Evolutionary conservation across 2,888 invertebrate species (phyloP).

Genomic region (Spicauda simplicius): DNA sequence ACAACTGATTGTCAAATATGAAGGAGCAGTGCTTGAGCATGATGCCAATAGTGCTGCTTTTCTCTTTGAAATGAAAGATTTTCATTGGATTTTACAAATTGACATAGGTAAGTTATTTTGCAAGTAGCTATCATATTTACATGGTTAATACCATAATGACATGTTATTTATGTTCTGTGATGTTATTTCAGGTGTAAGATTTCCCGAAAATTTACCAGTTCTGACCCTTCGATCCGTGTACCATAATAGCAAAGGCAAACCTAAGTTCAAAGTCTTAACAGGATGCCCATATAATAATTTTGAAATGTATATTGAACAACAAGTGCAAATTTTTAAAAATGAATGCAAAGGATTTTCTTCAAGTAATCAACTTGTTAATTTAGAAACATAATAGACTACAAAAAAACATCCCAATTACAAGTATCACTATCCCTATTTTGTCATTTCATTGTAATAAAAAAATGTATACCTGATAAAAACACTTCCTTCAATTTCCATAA

Average conservation of each 20-base stretch:
- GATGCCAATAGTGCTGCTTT: slow-evolving; percentile 82
- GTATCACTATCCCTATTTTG: neutral
- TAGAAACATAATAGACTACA: slow-evolving; percentile 48
- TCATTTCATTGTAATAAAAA: too few species aligned
- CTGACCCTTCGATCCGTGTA: slow-evolving; percentile 84
- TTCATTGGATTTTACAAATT: slow-evolving; percentile 86
- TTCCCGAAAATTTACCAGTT: slow-evolving; percentile 83
- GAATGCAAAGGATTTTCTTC: slow-evolving; percentile 67
- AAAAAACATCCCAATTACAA: neutral
- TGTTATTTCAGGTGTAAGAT: slow-evolving; percentile 67
- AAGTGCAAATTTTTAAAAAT: slow-evolving; percentile 77
- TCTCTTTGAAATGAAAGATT: slow-evolving; percentile 86
- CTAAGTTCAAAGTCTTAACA: slow-evolving; percentile 69
- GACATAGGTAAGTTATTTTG: slow-evolving; percentile 68
- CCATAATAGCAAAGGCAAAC: slow-evolving; percentile 76
- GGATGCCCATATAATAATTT: slow-evolving; percentile 75
- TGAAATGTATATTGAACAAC: slow-evolving; percentile 76
- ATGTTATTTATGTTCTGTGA: neutral
- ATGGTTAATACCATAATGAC: too few species aligned
- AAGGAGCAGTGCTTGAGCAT: slow-evolving; percentile 78
- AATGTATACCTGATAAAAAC: too few species aligned
- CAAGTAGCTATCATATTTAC: too few species aligned
- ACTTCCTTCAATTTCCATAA: too few species aligned
- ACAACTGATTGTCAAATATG: slow-evolving; percentile 78
- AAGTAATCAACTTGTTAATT: slow-evolving; percentile 57